Conservation (phyloP, 53 echinoderm and acorn worm species). For the Hippasteria phrygiana region DNA sequence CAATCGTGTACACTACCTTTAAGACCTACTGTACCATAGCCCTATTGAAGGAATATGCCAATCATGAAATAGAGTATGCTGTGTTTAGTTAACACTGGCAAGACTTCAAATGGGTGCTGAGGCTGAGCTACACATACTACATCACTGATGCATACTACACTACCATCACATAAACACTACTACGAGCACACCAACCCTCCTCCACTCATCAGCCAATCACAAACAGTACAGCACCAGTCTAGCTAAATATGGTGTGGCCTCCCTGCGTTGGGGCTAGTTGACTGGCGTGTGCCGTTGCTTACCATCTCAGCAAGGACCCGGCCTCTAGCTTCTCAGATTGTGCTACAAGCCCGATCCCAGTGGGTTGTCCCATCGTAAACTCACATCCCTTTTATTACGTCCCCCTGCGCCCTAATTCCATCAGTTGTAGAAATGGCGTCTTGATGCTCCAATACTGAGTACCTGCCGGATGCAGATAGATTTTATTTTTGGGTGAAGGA, state of each 20-base stretch:
- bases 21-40: too few species aligned
- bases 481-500: constrained; percentile 36
- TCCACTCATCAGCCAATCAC: constrained; percentile 44
- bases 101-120: too few species aligned
- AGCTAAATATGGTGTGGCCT: constrained; percentile 62
- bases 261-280: constrained; percentile 36
- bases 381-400: constrained; percentile 37
- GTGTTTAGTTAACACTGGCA: neutral
- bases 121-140: too few species aligned
- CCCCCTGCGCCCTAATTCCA: constrained; percentile 63
- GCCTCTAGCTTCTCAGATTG: constrained; percentile 10
- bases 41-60: neutral
- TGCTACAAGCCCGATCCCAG: constrained; percentile 35
- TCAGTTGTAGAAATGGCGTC: constrained; percentile 60
- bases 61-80: neutral
- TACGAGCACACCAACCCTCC: constrained; percentile 19
- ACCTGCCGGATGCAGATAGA: neutral
- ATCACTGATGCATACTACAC: too few species aligned
- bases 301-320: constrained; percentile 35
- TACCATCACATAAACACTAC: constrained; percentile 1
- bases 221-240: constrained; percentile 53
- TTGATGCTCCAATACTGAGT: constrained; percentile 48
- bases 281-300: constrained; percentile 61
- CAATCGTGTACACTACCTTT: too few species aligned
- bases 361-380: constrained; percentile 47